Base-by-base conservation (phyloP, 2,888 invertebrate species). In the Hoplodrina blanda region DNA sequence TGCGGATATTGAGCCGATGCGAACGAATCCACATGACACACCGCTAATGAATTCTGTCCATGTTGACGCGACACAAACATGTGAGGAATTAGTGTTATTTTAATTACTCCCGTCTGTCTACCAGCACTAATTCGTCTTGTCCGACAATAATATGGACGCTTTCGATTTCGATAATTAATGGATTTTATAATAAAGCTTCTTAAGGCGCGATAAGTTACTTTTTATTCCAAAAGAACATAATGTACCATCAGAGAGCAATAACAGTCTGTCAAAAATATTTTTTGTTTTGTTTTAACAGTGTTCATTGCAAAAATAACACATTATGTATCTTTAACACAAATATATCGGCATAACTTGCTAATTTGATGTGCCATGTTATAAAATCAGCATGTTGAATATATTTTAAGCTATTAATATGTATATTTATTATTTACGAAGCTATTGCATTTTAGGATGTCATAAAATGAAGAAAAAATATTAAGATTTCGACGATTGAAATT, bases 21-120 rank as follows among this genome's bases (percentile, higher is more conserved):
- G 71, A 85, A 83, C 78, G 83, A 86, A 86, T 87, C 85, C 86
- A 88, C 91, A 89, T 92, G 93, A 93, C 93, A 91, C 87, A 88
- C 86, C 88, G 84, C 86, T 95, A 95, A 95, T 95, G 92, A 94
- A 93, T 93, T 92, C 92, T 93, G 95, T 94, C 93, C 80, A 84
- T 85, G 81, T 88, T 92, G 93, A 93, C 91, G 87, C 87, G 90
- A 89, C 89, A 88, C 85, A 89, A 89, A 90, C 87, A 85, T 84
- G 83, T 81, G 81, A 85, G 87, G 84, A 90, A 91, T 92, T 91
- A 89, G 88, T 87, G 87, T 88, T 86, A 88, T 90, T 92, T 91
- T 92, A 91, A 92, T 91, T 89, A 89, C 84, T 83, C 81, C 85
- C 78, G 83, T 84, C 85, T 81, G 76, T 73, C 81, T 80, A 80